These are phyloP conservation scores for Bothrops jararaca DNA, from an alignment of 2,113 vertebrate genomes.

Conservation along the genomic window DNA sequence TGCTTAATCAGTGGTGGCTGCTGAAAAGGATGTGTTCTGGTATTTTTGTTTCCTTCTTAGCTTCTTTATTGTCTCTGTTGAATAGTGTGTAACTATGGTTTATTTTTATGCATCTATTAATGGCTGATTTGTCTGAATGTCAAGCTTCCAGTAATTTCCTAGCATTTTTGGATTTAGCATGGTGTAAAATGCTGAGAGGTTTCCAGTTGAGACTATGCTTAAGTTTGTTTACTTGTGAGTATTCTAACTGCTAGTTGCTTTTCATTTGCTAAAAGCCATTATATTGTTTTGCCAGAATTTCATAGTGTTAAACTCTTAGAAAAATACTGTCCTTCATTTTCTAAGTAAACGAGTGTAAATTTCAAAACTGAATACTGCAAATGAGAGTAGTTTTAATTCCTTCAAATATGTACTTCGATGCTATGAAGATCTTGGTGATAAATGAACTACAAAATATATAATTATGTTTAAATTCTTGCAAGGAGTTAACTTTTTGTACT, in stretches of 20 bases:
- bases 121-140: not conserved
- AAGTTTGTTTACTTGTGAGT: not conserved
- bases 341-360: not conserved
- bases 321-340: not conserved
- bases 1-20: not conserved
- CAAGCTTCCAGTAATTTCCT: not conserved
- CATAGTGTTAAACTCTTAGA: not conserved
- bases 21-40: not conserved
- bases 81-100: not conserved
- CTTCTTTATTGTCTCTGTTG: not conserved
- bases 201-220: not conserved
- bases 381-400: not conserved
- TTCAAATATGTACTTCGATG: not conserved
- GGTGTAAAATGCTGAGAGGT: not conserved
- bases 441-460: not conserved
- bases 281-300: not conserved
- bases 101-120: not conserved
- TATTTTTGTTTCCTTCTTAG: not conserved
- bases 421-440: not conserved
- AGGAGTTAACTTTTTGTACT: not conserved
- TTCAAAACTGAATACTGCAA: not conserved
- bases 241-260: not conserved
- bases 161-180: not conserved
- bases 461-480: not conserved
- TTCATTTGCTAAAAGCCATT: not conserved